Base-by-base conservation (phyloP, 2,797 vertebrate species). In the Pseudochirops cupreus region DNA sequence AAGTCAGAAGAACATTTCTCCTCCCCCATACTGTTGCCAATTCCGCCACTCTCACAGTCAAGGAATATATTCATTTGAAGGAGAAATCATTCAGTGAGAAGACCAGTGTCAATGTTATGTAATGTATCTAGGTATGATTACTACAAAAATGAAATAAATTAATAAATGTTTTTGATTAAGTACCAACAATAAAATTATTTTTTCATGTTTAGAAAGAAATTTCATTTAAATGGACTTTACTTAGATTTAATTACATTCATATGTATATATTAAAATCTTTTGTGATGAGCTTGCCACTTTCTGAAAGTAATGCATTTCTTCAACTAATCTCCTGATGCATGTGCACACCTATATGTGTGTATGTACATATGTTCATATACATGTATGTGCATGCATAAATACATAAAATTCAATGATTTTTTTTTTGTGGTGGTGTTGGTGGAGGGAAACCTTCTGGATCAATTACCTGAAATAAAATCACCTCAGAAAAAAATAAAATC, bases 391-490 rank as follows among this genome's bases (percentile, higher is more conserved):
- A 58, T 91, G 92, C 33, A 50, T 91, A 92, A 92, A 90, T 28
- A 94, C 95, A 94, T 74, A 92, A 56, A 91, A 6, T 90, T 46
- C 58, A 56, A 90, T 50, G 82, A 59, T 21, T 9, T 96, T 96
- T 92, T 90, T 52, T 90, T 4, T 89, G 82, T 50, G 14, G 1
- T 74, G 6, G 16, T 21, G 46, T 46, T 46, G 67, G 67, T 39
- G 5, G n/a, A 74, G 67, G n/a, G n/a, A 21, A 90, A 95, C 26
- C n/a, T 95, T 96, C 28, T 92, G 74, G 28, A 92, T 95, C 24
- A 4, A 91, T 93, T 74, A 95, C 26, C 28, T 94, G 96, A 96
- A 97, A 95, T 97, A 94, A 97, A 58, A 93, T 95, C 4, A 82
- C 91, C 29, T 55, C 87, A 18, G 31, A 82, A 95, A 91, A 96